phyloP scores from a whole-genome alignment of 2,113 vertebrate genomes.

The Etia nguti region DNA sequence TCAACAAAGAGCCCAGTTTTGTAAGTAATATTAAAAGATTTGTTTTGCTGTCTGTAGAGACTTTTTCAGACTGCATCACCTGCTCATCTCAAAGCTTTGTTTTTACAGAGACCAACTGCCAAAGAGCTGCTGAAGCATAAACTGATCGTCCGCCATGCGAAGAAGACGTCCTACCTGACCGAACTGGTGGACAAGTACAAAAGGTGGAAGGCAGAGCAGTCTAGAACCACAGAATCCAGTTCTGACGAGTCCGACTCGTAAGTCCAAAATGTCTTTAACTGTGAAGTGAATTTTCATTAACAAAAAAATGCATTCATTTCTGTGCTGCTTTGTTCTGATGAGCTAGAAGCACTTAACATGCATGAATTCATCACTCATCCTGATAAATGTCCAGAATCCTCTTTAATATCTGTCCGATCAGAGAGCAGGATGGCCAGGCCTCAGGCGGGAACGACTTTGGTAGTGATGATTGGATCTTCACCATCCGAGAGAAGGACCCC shows the following conservation, averaged over 20 bases:
- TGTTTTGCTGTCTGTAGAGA: background rate
- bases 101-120: conserved; percentile 87
- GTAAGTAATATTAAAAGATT: conserved; percentile 70
- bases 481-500: conserved; percentile 90
- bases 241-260: conserved; percentile 93
- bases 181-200: conserved; percentile 97
- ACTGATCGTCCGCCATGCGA: conserved; percentile 90
- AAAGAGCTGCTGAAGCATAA: conserved; percentile 98
- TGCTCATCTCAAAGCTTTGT: background rate
- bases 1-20: conserved; percentile 98
- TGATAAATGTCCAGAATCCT: background rate
- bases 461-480: conserved; percentile 91
- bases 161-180: conserved; percentile 94
- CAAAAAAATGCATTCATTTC: background rate
- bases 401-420: conserved; percentile 46
- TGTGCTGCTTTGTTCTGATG: background rate
- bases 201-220: conserved; percentile 93
- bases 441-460: conserved; percentile 88
- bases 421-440: conserved; percentile 89
- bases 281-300: background rate
- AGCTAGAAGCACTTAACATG: background rate
- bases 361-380: background rate
- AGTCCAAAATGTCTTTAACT: conserved; percentile 38
- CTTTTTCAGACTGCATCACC: background rate
- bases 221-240: conserved; percentile 82